Conservation (phyloP, 2,888 invertebrate genomes). For the Dryobotodes eremita region DNA sequence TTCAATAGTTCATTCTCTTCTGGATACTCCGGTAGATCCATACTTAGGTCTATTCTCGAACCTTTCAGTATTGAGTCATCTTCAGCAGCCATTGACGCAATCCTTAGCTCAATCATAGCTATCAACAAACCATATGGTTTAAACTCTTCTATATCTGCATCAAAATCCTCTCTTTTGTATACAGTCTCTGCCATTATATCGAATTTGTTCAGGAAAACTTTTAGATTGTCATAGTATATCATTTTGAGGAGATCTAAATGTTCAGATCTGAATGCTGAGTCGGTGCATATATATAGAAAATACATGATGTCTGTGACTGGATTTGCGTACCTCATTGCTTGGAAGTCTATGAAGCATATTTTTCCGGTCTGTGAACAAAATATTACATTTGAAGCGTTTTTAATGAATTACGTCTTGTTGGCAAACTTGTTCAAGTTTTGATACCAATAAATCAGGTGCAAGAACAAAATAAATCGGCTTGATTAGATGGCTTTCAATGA, state of each 20-base stretch:
- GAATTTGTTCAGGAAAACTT: constrained; percentile 74
- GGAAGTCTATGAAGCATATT: constrained; percentile 84
- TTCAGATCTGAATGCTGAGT: constrained; percentile 80
- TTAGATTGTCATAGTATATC: constrained; percentile 79
- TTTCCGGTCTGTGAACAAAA: constrained; percentile 75
- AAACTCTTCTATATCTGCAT: constrained; percentile 76
- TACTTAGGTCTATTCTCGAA: constrained; percentile 65
- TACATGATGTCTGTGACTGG: constrained; percentile 83
- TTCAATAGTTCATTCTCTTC: constrained; percentile 72
- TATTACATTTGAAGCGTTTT: not conserved
- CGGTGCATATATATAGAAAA: constrained; percentile 82
- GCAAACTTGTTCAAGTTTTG: not conserved
- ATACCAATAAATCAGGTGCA: not conserved
- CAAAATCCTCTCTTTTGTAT: constrained; percentile 77
- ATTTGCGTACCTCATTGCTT: constrained; percentile 83
- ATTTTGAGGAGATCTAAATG: constrained; percentile 75
- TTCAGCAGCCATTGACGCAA: constrained; percentile 75
- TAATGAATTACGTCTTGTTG: not conserved
- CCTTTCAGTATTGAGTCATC: constrained; percentile 70
- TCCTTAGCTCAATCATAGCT: constrained; percentile 80
- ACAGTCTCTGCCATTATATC: constrained; percentile 74
- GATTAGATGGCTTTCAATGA: constrained; percentile 9
- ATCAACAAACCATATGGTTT: constrained; percentile 80
- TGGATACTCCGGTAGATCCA: constrained; percentile 59
- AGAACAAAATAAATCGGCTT: constrained; percentile 7